Evolutionary conservation across 2,888 invertebrate species (phyloP), one percentile per base, ranked within the genome.

Genomic region (Beris morrisii): DNA sequence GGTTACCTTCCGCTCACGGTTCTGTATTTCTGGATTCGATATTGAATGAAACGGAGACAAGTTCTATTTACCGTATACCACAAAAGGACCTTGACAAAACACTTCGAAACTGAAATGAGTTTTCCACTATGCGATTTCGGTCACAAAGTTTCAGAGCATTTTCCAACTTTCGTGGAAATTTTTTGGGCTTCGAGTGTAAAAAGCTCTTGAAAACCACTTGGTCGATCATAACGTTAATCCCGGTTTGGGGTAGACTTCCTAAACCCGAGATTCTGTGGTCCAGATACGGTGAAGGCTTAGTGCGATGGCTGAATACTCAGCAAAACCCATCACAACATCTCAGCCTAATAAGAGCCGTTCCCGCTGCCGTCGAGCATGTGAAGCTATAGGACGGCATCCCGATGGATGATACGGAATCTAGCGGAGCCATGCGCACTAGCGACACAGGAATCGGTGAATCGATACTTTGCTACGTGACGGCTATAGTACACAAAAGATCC

Each of bases 371-470:
- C 55, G 15, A 15, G 55, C 15, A 28, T 32, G 55, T 11, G 13
- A 38, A 28, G 28, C 28, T 32, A 13, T 31, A 32, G 12, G 32
- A 56, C 15, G 15, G 55, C 13, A 38, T 56, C 38, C 43, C 55
- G 38, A 11, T 56, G 15, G 52, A 6, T 13, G 22, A 50, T 22
- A 22, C 6, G 5, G 12, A 22, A 52, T 22, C 15, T 48, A 48
- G 9, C n/a, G 12, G n/a, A 30, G 61, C 43, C 28, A 61, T 61
- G 61, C 61, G 61, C 61, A 61, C 12, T 50, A 50, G 38, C 28
- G 22, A 38, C 52, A 15, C 22, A 5, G 9, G 38, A 22, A 22
- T 52, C 22, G 22, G 32, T 4, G 61, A 61, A 61, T 61, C 61
- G 61, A 61, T 61, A 61, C 61, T 61, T 32, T 50, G 5, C 38